Percentiles rank a stretch among this genome's conserved stretches.
Evolutionary conservation across 2,797 vertebrate genomes (phyloP).

Genomic region (Dallia pectoralis): DNA sequence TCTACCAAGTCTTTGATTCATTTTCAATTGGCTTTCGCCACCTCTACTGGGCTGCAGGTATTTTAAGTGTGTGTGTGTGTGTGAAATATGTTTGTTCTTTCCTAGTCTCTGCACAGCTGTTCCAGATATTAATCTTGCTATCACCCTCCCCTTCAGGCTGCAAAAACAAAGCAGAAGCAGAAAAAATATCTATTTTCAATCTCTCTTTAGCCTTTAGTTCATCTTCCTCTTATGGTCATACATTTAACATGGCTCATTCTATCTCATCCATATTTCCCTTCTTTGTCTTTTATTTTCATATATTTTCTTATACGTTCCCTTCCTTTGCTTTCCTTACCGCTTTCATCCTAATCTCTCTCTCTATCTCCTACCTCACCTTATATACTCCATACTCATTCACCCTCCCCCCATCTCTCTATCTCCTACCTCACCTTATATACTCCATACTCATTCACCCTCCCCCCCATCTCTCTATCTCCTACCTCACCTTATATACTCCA

Average conservation of each 20-base stretch:
- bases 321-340: neutral
- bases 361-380: neutral
- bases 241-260: neutral
- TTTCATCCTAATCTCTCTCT: neutral
- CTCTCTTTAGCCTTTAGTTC: neutral
- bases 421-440: neutral
- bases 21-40: neutral
- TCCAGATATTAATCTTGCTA: neutral
- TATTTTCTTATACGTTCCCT: neutral
- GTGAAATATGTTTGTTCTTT: neutral
- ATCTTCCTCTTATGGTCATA: neutral
- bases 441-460: neutral
- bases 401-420: neutral
- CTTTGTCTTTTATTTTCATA: neutral
- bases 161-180: neutral
- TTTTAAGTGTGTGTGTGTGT: neutral
- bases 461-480: neutral
- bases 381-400: too few species aligned
- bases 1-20: neutral
- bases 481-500: too few species aligned
- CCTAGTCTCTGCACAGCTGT: constrained; percentile 6
- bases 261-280: neutral
- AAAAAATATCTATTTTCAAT: constrained; percentile 6
- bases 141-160: constrained; percentile 11
- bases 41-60: neutral